Percentiles rank a stretch among this genome's conserved stretches.
Conservation (phyloP, 2,888 invertebrate species). For the Drosophila falleni region DNA sequence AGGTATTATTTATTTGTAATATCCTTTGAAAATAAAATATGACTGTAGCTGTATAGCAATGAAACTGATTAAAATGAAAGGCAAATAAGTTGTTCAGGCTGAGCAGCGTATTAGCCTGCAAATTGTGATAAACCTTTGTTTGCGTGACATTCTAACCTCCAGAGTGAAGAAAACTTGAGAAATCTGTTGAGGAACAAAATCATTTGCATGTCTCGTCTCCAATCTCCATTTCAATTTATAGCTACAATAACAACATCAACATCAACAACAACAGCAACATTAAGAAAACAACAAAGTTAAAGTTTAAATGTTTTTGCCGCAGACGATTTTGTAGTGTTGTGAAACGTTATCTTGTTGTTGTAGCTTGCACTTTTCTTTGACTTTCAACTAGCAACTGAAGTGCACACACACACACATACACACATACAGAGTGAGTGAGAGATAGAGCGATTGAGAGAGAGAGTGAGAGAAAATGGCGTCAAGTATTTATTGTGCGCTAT, state of each 20-base stretch:
- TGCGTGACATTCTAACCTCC: constrained; percentile 6
- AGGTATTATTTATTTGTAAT: no score
- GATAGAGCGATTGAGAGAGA: background rate
- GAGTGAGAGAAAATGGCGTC: constrained; percentile 59
- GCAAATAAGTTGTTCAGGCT: background rate
- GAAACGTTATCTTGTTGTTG: constrained; percentile 42
- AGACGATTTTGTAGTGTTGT: constrained; percentile 55
- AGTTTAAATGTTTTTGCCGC: constrained; percentile 64
- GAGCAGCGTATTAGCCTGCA: background rate
- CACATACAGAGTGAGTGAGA: constrained; percentile 14
- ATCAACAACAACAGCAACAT: constrained; percentile 1
- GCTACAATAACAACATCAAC: constrained; percentile 1
- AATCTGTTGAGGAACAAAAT: constrained; percentile 5
- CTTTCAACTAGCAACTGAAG: constrained; percentile 61
- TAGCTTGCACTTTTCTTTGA: constrained; percentile 68
- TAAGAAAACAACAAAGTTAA: constrained; percentile 36
- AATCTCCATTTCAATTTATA: constrained; percentile 21
- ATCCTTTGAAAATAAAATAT: no score
- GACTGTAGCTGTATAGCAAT: no score
- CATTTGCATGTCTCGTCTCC: constrained; percentile 14
- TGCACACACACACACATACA: constrained; percentile 30
- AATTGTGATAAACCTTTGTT: background rate
- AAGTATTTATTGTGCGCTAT: constrained; percentile 72
- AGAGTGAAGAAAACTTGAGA: background rate
- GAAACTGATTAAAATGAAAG: background rate